Base-by-base conservation (phyloP, 2,888 invertebrate species). In the Galeopsomyia nigrocyanea region DNA sequence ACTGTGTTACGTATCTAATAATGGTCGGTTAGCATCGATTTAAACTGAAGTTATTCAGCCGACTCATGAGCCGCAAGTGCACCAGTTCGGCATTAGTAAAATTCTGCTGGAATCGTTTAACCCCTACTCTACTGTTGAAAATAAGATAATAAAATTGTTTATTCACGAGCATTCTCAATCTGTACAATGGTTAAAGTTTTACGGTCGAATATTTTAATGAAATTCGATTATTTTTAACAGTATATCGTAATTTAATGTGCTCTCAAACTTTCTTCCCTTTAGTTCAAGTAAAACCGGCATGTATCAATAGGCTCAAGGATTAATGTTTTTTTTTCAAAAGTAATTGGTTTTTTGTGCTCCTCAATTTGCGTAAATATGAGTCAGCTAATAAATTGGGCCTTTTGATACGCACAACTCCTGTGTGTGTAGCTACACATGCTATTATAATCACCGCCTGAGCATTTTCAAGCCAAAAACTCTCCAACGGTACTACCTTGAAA, bases 1-100 rank as follows among this genome's bases (percentile, higher is more conserved):
- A 58, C 50, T 71, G 58, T 56, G 55, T 74, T 74, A 50, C 58
- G 58, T 74, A 71, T 60, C 55, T 74, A 67, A 70, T 64, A 74
- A 66, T 71, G 67, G 63, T 55, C 60, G 67, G 67, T 71, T 56
- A 58, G 31, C 31, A 74, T 71, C 50, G 64, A 26, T 68, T 71
- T 51, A 57, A 16, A 61, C 60, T 68, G 26, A 73, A 46, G 53
- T 68, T 55, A 73, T 64, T 64, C 31, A 73, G 60, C 60, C 64
- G 60, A 73, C 64, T 73, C 66, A 57, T 67, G 67, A 63, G 67
- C 61, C 67, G 55, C 58, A 51, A 74, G 61, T 69, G 68, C 69
- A 70, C 63, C 71, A 60, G 64, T 71, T 71, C 60, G 50, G 55
- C 55, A 71, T 71, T 71, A 74, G 70, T 60, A 58, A 56, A 51